Conservation (phyloP, 1,140 invertebrate genomes). For the roundworm (Caenorhabditis elegans) region DNA sequence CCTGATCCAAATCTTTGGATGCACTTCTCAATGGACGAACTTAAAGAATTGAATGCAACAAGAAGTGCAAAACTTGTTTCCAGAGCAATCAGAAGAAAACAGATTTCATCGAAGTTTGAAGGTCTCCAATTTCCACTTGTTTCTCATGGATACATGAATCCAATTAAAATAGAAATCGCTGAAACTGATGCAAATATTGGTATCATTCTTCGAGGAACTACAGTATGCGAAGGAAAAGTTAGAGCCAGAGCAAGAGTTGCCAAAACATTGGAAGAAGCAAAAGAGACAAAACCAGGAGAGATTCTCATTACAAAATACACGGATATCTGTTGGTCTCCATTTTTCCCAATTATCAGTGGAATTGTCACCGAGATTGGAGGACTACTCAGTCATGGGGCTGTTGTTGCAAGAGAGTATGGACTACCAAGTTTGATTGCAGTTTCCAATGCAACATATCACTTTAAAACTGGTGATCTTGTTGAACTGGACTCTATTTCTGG, state of each 20-base stretch:
- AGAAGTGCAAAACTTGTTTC: conserved; percentile 18
- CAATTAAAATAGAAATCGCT: background rate
- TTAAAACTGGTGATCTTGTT: conserved; percentile 46
- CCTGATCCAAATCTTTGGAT: conserved; percentile 36
- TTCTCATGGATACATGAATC: background rate
- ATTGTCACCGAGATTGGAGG: conserved; percentile 83
- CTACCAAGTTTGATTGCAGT: conserved; percentile 50
- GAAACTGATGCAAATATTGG: background rate
- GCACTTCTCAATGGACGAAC: conserved; percentile 61
- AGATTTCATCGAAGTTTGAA: conserved; percentile 20
- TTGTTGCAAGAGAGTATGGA: conserved; percentile 74
- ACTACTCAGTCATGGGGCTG: conserved; percentile 81
- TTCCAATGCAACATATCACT: conserved; percentile 45
- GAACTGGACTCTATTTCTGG: conserved; percentile 41
- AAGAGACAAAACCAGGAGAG: conserved; percentile 66
- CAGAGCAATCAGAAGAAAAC: conserved; percentile 7
- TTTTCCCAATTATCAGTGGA: conserved; percentile 79
- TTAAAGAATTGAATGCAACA: background rate
- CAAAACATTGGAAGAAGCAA: conserved; percentile 66
- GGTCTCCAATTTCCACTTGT: background rate
- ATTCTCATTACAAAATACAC: conserved; percentile 29
- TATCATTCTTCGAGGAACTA: conserved; percentile 71
- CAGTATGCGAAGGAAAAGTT: conserved; percentile 75
- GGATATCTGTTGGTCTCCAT: conserved; percentile 75
- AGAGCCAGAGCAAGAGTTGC: conserved; percentile 76